Evolutionary conservation across 2,888 invertebrate species (phyloP).

Genomic region (Eubasilissa splendida): DNA sequence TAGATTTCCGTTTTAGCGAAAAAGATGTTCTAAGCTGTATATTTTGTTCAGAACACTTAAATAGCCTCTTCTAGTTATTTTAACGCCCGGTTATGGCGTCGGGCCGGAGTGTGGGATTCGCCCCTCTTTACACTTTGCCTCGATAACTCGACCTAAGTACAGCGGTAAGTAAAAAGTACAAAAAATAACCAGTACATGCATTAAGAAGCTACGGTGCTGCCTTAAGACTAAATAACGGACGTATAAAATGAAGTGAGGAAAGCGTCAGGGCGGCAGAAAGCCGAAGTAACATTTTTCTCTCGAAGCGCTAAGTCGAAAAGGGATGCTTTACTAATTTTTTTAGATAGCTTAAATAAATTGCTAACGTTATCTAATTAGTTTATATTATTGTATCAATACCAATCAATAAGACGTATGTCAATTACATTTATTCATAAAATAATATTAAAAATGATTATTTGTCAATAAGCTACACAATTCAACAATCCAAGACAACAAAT

Average conservation of each 20-base stretch:
- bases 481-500: too few relatives aligned
- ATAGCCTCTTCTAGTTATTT: conserved; percentile 55
- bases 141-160: conserved; percentile 35
- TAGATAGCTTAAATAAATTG: neutral
- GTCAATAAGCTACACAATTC: too few relatives aligned
- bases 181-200: conserved; percentile 55
- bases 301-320: conserved; percentile 16
- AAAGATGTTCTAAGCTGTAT: conserved; percentile 57
- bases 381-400: too few relatives aligned
- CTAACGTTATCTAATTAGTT: too few relatives aligned
- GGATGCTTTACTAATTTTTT: conserved; percentile 31
- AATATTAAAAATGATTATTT: too few relatives aligned
- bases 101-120: neutral
- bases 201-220: conserved; percentile 46
- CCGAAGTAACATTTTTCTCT: conserved; percentile 2
- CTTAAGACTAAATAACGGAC: conserved; percentile 54
- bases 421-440: too few relatives aligned
- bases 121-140: conserved; percentile 38
- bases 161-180: conserved; percentile 43
- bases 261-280: conserved; percentile 7
- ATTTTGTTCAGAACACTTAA: conserved; percentile 55
- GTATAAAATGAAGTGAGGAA: conserved; percentile 53
- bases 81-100: conserved; percentile 53
- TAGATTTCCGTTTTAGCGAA: conserved; percentile 59
- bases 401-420: too few relatives aligned